These are phyloP conservation scores for Tachina lurida DNA, from an alignment of 2,888 invertebrate species.

Conservation along the genomic window DNA sequence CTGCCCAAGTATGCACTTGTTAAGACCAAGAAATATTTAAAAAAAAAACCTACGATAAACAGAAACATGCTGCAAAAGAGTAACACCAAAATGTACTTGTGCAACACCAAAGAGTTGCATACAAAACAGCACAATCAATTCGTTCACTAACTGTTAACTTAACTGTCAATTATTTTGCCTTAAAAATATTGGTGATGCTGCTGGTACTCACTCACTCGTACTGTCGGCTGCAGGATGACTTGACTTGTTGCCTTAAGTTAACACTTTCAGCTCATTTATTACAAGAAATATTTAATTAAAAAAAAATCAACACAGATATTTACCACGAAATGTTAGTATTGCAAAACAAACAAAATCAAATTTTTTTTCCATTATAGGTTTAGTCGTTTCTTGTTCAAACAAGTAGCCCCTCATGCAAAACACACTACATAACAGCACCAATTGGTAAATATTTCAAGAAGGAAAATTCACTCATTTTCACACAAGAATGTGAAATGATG, in stretches of 20 bases:
- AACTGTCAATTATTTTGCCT: conserved; percentile 69
- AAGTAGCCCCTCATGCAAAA: not conserved
- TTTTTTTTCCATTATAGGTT: conserved; percentile 40
- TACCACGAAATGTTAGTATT: conserved; percentile 20
- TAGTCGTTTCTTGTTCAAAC: not conserved
- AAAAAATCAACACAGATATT: conserved; percentile 19
- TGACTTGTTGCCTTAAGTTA: conserved; percentile 63
- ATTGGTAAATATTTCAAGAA: not conserved
- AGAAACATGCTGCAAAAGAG: conserved; percentile 23
- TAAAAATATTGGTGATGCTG: conserved; percentile 24
- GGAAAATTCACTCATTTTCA: not conserved
- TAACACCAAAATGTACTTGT: conserved; percentile 36
- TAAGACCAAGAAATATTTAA: not conserved
- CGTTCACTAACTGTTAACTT: conserved; percentile 49
- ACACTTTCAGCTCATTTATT: conserved; percentile 30
- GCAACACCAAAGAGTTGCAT: conserved; percentile 37
- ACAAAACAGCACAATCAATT: conserved; percentile 41
- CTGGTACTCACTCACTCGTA: not conserved
- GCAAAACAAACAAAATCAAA: too few relatives aligned
- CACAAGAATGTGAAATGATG: conserved; percentile 25
- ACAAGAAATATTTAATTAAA: not conserved
- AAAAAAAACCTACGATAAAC: conserved; percentile 1
- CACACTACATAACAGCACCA: not conserved
- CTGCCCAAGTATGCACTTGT: conserved; percentile 35
- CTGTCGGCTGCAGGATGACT: conserved; percentile 5